Conservation (phyloP, 2,888 invertebrate genomes). For the Rhingia campestris region DNA sequence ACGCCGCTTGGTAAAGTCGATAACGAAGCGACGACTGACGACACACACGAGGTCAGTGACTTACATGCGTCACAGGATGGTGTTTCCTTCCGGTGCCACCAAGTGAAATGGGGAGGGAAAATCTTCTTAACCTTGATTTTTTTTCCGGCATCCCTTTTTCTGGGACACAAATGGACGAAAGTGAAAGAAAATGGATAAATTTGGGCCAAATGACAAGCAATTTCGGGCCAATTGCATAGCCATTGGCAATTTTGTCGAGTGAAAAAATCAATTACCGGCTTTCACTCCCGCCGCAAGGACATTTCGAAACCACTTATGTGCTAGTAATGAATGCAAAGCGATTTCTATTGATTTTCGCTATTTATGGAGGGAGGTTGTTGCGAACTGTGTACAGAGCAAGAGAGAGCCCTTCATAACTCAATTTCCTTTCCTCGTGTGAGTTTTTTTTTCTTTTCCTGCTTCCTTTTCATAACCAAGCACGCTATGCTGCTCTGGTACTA, state of each 20-base stretch:
- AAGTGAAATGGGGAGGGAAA: constrained; percentile 11
- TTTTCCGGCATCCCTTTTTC: background rate
- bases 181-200: constrained; percentile 9
- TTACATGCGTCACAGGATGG: constrained; percentile 16
- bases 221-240: constrained; percentile 42
- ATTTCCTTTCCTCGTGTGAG: constrained; percentile 41
- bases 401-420: constrained; percentile 60
- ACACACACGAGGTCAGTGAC: constrained; percentile 68
- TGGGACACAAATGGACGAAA: background rate
- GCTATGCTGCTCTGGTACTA: background rate
- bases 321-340: constrained; percentile 62
- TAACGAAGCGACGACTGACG: constrained; percentile 32
- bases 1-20: constrained; percentile 54
- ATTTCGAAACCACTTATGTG: constrained; percentile 56
- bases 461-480: constrained; percentile 38
- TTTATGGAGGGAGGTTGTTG: background rate
- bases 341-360: constrained; percentile 58
- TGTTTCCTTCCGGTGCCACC: constrained; percentile 60
- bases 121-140: constrained; percentile 65
- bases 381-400: background rate
- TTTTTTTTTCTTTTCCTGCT: background rate
- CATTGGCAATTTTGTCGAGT: constrained; percentile 45
- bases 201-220: constrained; percentile 31
- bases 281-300: constrained; percentile 42
- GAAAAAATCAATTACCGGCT: constrained; percentile 63